phyloP scores from a whole-genome alignment of 1,140 invertebrate species.

The Oncopodura yosiiana region DNA sequence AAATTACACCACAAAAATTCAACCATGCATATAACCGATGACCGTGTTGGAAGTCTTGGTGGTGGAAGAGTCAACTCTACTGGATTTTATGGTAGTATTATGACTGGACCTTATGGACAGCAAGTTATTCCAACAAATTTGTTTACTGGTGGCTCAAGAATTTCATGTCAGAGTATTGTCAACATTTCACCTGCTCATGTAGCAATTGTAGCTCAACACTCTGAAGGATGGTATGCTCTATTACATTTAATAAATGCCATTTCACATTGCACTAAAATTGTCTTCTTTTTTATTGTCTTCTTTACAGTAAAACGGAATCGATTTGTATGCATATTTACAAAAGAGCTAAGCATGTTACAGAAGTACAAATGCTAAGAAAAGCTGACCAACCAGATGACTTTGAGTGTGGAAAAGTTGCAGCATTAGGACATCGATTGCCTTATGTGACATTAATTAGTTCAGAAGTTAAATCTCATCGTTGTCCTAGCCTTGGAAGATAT shows the following conservation, averaged over 20 bases:
- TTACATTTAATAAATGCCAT: neutral
- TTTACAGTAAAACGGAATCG: constrained; percentile 45
- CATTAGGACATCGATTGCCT: constrained; percentile 7
- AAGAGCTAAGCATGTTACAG: constrained; percentile 46
- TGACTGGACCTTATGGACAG: constrained; percentile 1
- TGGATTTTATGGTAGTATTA: constrained; percentile 7
- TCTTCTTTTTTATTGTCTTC: constrained; percentile 20
- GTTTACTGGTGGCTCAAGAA: constrained; percentile 22
- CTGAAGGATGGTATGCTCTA: constrained; percentile 56
- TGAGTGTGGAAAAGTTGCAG: constrained; percentile 6
- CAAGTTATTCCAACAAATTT: neutral
- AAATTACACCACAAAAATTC: constrained; percentile 64
- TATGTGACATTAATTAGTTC: constrained; percentile 30
- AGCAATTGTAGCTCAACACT: constrained; percentile 54
- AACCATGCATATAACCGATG: constrained; percentile 46
- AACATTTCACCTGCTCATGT: constrained; percentile 24
- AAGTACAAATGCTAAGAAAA: constrained; percentile 37
- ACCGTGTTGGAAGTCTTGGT: no score
- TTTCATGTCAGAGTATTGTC: constrained; percentile 21
- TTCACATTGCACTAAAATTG: neutral
- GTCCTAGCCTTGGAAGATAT: constrained; percentile 33
- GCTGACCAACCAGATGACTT: constrained; percentile 14
- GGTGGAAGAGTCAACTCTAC: constrained; percentile 12
- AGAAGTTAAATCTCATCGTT: constrained; percentile 19
- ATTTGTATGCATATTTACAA: constrained; percentile 49